Evolutionary conservation across 2,888 invertebrate species (phyloP), one percentile per base, ranked within the genome.

Genomic region (Sesia bembeciformis): DNA sequence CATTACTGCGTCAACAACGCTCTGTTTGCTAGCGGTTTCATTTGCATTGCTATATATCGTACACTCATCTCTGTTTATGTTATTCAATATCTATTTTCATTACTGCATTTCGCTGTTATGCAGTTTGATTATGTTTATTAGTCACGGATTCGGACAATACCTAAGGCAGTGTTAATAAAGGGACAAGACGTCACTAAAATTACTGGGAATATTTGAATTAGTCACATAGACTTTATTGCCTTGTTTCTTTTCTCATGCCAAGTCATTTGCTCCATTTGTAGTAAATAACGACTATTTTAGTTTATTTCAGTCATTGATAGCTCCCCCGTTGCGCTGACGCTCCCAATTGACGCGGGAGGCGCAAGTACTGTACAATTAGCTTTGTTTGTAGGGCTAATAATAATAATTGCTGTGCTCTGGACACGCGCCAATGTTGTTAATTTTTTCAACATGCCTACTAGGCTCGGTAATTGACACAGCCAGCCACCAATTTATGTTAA

Each of bases 281-380:
- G 23, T 23, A 81, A 86, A 84, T 85, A 86, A 76, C 74, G 58
- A 60, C 69, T 74, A 76, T 78, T 52, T 77, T 75, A 72, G 78
- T 79, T 78, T 89, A 88, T 87, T 86, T 87, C 80, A 71, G 87
- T 85, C 85, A 65, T 72, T 72, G 70, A 78, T 81, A 76, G 83
- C 76, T 85, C 87, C 77, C 89, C 85, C 81, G 82, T 82, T 78
- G 83, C 71, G 83, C 62, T 63, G 60, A 58, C 64, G 63, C 74
- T 80, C 84, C 68, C 79, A 85, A 87, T 88, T 86, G 81, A 84
- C 78, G 85, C 88, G 87, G 88, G 88, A 86, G 86, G 73, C 82
- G 74, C 74, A 76, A 74, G 74, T 78, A 77, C 5, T 4, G 46
- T 81, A 83, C 85, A 85, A 86, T 88, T 88, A 88, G 81, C 83